Percentiles rank a stretch among this genome's conserved stretches.
phyloP scores from a whole-genome alignment of 1,140 invertebrate genomes.

The Stegodyphus mimosarum region DNA sequence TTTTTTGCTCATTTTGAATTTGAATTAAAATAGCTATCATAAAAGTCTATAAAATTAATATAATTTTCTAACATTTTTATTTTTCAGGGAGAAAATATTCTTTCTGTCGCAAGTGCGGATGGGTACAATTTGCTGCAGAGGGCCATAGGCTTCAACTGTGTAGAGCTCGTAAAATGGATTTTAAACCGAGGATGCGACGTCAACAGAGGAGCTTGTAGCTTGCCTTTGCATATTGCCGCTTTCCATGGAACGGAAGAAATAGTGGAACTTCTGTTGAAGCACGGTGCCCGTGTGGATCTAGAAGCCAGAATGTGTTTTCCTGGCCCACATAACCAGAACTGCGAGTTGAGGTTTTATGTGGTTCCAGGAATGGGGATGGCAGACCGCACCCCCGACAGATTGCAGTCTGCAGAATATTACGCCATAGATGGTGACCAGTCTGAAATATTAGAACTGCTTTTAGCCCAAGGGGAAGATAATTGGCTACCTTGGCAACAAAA shows the following conservation, averaged over 20 bases:
- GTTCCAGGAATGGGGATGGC: conserved; percentile 48
- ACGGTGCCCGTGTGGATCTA: conserved; percentile 70
- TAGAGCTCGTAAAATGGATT: conserved; percentile 78
- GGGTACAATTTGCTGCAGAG: conserved; percentile 80
- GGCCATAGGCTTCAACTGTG: conserved; percentile 78
- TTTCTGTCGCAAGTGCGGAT: conserved; percentile 76
- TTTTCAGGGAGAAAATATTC: conserved; percentile 76
- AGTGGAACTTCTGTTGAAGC: conserved; percentile 70
- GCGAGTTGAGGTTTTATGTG: conserved; percentile 73
- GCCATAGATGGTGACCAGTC: conserved; percentile 78
- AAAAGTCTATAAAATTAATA: neutral
- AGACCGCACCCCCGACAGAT: conserved; percentile 72
- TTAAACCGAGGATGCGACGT: conserved; percentile 75
- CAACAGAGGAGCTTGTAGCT: conserved; percentile 78
- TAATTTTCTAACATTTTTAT: conserved; percentile 6
- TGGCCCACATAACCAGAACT: conserved; percentile 77
- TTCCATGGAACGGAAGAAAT: conserved; percentile 75
- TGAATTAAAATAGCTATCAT: neutral
- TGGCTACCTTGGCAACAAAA: conserved; percentile 75
- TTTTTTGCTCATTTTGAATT: neutral
- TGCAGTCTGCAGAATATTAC: conserved; percentile 79
- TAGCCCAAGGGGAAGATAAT: conserved; percentile 77
- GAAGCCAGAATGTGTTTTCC: conserved; percentile 76
- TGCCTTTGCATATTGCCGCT: conserved; percentile 80
- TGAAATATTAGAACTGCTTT: conserved; percentile 74